Evolutionary conservation across 2,888 invertebrate genomes (phyloP), one percentile per base, ranked within the genome.

Genomic region (Tuta absoluta): DNA sequence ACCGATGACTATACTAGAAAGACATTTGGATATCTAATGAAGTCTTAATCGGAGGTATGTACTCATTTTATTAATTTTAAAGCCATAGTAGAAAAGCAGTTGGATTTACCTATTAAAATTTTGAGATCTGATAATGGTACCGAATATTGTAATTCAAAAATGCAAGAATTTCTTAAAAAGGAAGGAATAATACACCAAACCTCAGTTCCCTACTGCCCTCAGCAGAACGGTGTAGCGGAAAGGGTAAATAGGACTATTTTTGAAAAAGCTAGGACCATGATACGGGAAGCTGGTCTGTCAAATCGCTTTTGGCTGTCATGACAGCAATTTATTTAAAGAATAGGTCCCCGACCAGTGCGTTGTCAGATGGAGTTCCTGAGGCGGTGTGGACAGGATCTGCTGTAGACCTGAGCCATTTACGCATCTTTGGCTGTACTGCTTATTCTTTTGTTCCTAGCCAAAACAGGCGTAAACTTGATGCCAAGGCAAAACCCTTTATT

Each of bases 1-100:
- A 63, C 63, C 0, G 67, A 67, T 21, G 67, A 67, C 33, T 64
- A 12, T 41, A 53, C 65, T 1, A 62, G 65, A 33, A 66, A 62
- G 38, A 63, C 48, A n/a, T 68, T 60, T 37, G 68, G 58, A 28
- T 68, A 65, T 38, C 19, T 66, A 5, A 19, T 66, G 51, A 58
- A 62, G 14, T 12, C 37, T 11, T 66, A 68, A 41, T 63, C 61
- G 41, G 41, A 67, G 41, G 61, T 65, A 57, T n/a, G 60, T 23
- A 21, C 19, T 5, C 5, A 28, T 37, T 68, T 68, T 57, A 33
- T 57, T 37, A 1, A 21, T 28, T 68, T 68, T 63, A 65, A 59
- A 41, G 19, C 19, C 10, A 14, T 49, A 19, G 49, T 49, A 19
- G 49, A 49, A 17, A 49, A 49, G 19, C 49, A 17, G 0, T 8